phyloP scores from a whole-genome alignment of 2,797 vertebrate species.

The Cyclura pinguis region DNA sequence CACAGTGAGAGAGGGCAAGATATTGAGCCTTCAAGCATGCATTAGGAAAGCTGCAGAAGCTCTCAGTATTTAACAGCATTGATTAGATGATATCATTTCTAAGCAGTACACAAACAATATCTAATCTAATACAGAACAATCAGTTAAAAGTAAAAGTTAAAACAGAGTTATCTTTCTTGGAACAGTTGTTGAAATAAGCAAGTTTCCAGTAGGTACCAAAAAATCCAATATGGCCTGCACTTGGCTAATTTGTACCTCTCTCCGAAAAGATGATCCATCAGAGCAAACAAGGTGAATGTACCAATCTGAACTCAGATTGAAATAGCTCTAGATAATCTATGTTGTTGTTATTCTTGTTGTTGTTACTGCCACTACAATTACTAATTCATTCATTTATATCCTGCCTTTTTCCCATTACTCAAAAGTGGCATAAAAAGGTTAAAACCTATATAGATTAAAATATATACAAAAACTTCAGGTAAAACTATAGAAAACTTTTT shows the following conservation, averaged over 20 bases:
- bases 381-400: too few species aligned
- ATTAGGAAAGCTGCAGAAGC: not conserved
- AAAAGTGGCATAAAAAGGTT: too few species aligned
- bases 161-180: not conserved
- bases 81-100: not conserved
- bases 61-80: not conserved
- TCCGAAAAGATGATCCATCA: not conserved
- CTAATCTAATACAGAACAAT: not conserved
- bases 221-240: not conserved
- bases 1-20: slow-evolving; percentile 17
- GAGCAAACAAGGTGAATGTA: not conserved
- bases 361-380: too few species aligned
- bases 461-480: too few species aligned
- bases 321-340: not conserved
- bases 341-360: too few species aligned
- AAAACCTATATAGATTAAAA: too few species aligned
- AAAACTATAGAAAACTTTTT: too few species aligned
- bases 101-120: not conserved
- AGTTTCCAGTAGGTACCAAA: not conserved
- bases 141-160: not conserved
- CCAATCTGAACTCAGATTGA: not conserved
- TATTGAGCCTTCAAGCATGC: not conserved
- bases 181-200: not conserved
- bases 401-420: too few species aligned
- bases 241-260: not conserved